Evolutionary conservation across 2,113 vertebrate species (phyloP).

Genomic region (Tringa solitaria): DNA sequence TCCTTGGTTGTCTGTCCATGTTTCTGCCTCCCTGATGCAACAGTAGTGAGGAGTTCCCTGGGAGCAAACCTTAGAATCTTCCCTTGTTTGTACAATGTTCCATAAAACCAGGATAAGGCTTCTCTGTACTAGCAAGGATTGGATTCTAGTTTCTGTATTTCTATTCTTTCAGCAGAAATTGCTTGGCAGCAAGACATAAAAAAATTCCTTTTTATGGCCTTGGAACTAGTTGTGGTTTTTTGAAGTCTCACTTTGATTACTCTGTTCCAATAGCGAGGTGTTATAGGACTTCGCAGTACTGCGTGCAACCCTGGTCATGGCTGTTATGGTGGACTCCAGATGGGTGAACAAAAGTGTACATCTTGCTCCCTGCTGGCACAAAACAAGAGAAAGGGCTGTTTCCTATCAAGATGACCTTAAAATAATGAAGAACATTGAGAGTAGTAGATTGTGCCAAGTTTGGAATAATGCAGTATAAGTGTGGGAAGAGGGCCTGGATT

Average conservation of each 20-base stretch:
- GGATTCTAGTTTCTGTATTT: not conserved
- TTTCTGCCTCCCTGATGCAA: not conserved
- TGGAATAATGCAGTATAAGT: not conserved
- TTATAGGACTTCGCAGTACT: not conserved
- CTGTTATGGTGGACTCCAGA: not conserved
- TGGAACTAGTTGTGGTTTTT: not conserved
- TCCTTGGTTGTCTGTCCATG: not conserved
- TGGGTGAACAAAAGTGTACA: not conserved
- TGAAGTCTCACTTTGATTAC: not conserved
- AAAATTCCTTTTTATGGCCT: not conserved
- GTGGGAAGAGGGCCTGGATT: not conserved
- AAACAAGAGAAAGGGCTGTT: not conserved
- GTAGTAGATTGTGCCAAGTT: not conserved
- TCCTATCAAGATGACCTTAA: not conserved
- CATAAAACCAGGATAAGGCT: not conserved
- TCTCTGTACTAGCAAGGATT: not conserved
- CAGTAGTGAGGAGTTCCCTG: not conserved
- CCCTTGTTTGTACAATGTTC: not conserved
- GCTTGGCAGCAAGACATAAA: not conserved
- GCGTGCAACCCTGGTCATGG: not conserved
- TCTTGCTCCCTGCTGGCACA: not conserved
- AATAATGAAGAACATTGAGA: not conserved
- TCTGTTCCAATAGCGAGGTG: not conserved
- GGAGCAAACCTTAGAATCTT: not conserved
- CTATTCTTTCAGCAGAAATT: not conserved